phyloP scores from a whole-genome alignment of 1,140 invertebrate genomes.

The Rhyacophila brunnea region DNA sequence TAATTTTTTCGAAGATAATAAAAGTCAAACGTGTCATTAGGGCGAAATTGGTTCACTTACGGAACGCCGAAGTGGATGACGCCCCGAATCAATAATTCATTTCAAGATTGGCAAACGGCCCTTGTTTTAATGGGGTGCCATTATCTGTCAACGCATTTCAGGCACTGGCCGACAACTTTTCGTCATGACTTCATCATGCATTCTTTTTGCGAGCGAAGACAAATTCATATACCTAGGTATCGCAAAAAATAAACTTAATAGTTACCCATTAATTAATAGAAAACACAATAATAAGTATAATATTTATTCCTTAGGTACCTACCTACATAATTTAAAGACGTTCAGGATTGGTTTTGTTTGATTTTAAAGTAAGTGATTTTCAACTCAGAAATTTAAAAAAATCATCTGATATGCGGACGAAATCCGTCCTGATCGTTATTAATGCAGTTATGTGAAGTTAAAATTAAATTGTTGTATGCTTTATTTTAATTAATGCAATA shows the following conservation, averaged over 20 bases:
- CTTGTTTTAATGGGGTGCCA: not conserved
- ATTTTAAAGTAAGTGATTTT: too few species aligned
- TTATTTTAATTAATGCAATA: too few species aligned
- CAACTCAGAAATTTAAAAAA: too few species aligned
- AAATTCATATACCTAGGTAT: not conserved
- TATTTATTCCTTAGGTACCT: too few species aligned
- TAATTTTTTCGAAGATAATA: constrained; percentile 9
- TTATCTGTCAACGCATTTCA: not conserved
- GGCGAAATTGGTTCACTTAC: constrained; percentile 8
- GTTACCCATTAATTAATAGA: too few species aligned
- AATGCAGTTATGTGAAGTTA: too few species aligned
- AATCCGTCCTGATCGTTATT: too few species aligned
- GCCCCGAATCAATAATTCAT: constrained; percentile 24
- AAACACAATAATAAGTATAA: too few species aligned
- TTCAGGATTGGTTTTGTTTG: too few species aligned
- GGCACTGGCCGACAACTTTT: not conserved
- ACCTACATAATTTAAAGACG: too few species aligned
- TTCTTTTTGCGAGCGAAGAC: constrained; percentile 7
- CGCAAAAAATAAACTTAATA: not conserved
- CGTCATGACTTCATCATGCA: constrained; percentile 5
- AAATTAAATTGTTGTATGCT: too few species aligned
- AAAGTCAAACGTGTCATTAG: constrained; percentile 9
- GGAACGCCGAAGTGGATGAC: constrained; percentile 2
- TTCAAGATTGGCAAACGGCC: constrained; percentile 19
- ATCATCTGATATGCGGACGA: too few species aligned